Percentiles rank a stretch among this genome's conserved stretches.
Evolutionary conservation across 2,888 invertebrate species (phyloP).

Genomic region (Synanthedon vespiformis): DNA sequence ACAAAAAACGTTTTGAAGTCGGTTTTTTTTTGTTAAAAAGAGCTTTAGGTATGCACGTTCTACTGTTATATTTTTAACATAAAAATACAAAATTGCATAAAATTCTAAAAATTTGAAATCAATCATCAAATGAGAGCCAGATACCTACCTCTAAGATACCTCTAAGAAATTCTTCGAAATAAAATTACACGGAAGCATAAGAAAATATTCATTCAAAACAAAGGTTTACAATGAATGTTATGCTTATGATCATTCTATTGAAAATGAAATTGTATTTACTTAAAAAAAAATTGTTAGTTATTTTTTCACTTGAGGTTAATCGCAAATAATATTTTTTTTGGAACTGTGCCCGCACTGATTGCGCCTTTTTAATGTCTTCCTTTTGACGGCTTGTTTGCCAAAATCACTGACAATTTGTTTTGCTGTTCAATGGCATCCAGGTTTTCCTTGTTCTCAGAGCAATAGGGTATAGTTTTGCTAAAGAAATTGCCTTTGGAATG

Average conservation of each 20-base stretch:
- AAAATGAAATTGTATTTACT: background rate
- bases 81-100: no score
- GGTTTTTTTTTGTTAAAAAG: no score
- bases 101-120: no score
- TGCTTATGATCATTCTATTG: background rate
- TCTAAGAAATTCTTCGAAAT: no score
- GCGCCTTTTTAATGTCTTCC: constrained; percentile 14
- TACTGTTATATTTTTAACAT: no score
- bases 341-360: constrained; percentile 27
- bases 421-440: background rate
- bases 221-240: background rate
- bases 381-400: constrained; percentile 15
- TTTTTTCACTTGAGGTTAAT: constrained; percentile 5
- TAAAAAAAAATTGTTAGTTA: background rate
- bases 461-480: background rate
- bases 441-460: background rate
- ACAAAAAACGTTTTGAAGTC: no score
- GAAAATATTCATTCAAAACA: background rate
- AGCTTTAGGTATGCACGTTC: no score
- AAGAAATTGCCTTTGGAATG: background rate
- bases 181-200: no score
- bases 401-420: constrained; percentile 9
- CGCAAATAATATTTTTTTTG: constrained; percentile 22
- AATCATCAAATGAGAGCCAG: no score
- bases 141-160: no score